Conservation (phyloP, 2,113 vertebrate species). For the rat (Rattus norvegicus) region GRCr8 NC_086038.1:32314001-32314500, state of each 20-base stretch:
- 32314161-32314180: background rate
- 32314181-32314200: background rate
- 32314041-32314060: slow-evolving; percentile 33
- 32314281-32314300: background rate
- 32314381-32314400: background rate
- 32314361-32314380: slow-evolving; percentile 14
- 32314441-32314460: background rate
- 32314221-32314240: background rate
- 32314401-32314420: background rate
- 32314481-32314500: background rate
- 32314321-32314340: slow-evolving; percentile 7
- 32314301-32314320: background rate
- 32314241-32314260: background rate
- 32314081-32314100: background rate
- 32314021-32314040: background rate
- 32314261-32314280: background rate
- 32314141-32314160: background rate
- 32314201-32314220: background rate
- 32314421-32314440: background rate
- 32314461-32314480: background rate
- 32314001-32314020: background rate
- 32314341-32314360: background rate
- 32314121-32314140: background rate
- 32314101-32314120: background rate
- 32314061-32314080: slow-evolving; percentile 2